Base-by-base conservation (phyloP, 1,140 invertebrate genomes). In the Belonocnema kinseyi region DNA sequence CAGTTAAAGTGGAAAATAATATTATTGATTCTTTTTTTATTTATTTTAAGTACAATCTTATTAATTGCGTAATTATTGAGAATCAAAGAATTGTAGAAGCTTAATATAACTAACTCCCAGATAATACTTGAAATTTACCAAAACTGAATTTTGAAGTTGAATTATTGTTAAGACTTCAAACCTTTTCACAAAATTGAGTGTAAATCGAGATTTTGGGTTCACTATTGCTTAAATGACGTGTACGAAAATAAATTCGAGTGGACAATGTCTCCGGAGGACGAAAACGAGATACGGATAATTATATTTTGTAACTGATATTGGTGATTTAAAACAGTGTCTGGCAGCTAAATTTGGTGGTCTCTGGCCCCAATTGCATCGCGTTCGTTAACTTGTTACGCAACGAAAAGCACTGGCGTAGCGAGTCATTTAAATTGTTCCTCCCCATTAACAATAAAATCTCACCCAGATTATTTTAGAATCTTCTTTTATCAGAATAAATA, bases 261-360 rank as follows among this genome's bases (percentile, higher is more conserved):
- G 26, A 40, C 72, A 73, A 73, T 73, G 72, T 73, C 51, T 71
- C 61, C 72, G 56, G 61, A 46, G 61, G 61, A 40, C 61, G 46
- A 66, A 66, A 33, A 66, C 61, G 61, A 26, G 52, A 74, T 14
- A 53, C 73, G 73, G 51, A 77, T 40, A 76, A 78, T 84, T 84
- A 86, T 79, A 85, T 87, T 89, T 90, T 87, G 89, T 90, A 89
- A 91, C 89, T 86, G 90, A 91, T 91, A 90, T 90, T 86, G 78
- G 81, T 82, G 82, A 89, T 87, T 88, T 87, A 78, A 87, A 86
- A 86, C 86, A 88, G 86, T 86, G 83, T 86, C 85, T 82, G 82
- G 84, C 77, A 85, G 86, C 87, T 90, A 91, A 90, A 89, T 91
- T 90, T 90, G 87, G 90, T 83, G 74, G 82, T 73, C 82, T 83